Base-by-base conservation (phyloP, 2,888 invertebrate species). In the Brachyopa scutellaris region DNA sequence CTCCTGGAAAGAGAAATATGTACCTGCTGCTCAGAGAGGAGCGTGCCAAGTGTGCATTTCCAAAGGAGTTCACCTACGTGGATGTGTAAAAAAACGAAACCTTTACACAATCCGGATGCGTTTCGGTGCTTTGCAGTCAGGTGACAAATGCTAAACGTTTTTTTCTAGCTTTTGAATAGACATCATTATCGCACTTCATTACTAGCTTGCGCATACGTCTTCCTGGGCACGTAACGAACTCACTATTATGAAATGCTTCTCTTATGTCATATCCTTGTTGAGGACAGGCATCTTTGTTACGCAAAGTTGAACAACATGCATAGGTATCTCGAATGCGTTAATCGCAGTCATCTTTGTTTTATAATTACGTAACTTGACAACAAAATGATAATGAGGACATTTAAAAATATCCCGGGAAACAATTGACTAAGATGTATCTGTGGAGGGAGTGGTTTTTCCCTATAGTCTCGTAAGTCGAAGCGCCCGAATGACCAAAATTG, bases 131-230 rank as follows among this genome's bases (percentile, higher is more conserved):
- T 7, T 9, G 15, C 17, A 26, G 33, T 21, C 23, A 55, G 47
- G 53, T 59, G 51, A 69, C 21, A 57, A 74, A 64, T 80, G 74
- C 36, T 74, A 36, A 59, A 38, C 21, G 47, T 9, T 36, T 74
- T 80, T 73, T 73, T 53, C n/a, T 62, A 7, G 29, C 36, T 31
- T 49, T 42, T 80, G 76, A 69, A 80, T 80, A 80, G 76, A 64
- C 69, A 45, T 80, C 80, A 76, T 80, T 80, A 76, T 76, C 69
- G 45, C 59, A 42, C 70, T 80, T 76, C 62, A 70, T 76, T 80
- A 79, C 61, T 47, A 33, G 31, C 49, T 49, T 67, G 73, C 67
- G 67, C 61, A 55, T 55, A 7, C 11, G 36, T 47, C 55, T 74
- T 79, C 42, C 55, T 67, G 67, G 55, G 55, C 73, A 51, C 67